Percentiles rank a stretch among this genome's conserved stretches.
phyloP scores from a whole-genome alignment of 2,888 invertebrate species.

The Cenopis cana region DNA sequence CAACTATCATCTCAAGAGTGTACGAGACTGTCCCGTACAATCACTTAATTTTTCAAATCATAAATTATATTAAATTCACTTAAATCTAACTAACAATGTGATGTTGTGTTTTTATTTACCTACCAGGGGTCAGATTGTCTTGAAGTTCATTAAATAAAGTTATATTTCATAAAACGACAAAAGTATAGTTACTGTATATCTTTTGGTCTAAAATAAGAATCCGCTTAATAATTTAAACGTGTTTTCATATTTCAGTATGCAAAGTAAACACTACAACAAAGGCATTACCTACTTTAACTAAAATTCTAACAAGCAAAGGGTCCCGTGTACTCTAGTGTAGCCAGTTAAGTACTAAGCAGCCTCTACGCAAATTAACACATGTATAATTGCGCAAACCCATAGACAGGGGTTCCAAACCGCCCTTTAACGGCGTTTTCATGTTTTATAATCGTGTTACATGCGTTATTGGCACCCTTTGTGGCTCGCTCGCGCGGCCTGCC shows the following conservation, averaged over 20 bases:
- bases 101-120: too few species aligned
- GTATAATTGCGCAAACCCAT: slow-evolving; percentile 43
- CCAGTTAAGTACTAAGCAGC: slow-evolving; percentile 32
- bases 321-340: slow-evolving; percentile 12
- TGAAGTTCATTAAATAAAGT: too few species aligned
- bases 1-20: too few species aligned
- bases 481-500: slow-evolving; percentile 34
- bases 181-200: too few species aligned
- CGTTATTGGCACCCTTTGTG: slow-evolving; percentile 45
- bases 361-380: slow-evolving; percentile 43
- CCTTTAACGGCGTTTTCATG: slow-evolving; percentile 45
- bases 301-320: neutral
- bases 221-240: neutral
- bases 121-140: too few species aligned
- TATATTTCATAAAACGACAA: too few species aligned
- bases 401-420: slow-evolving; percentile 42
- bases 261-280: neutral
- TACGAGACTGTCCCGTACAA: too few species aligned
- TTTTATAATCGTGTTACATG: slow-evolving; percentile 45
- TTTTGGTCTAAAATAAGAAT: too few species aligned
- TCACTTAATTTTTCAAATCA: too few species aligned
- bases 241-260: too few species aligned
- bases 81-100: too few species aligned
- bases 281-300: neutral
- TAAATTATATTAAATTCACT: too few species aligned